Evolutionary conservation across 1,140 invertebrate genomes (phyloP), one percentile per base, ranked within the genome.

Genomic region (Leptinotarsa undecemlineata): DNA sequence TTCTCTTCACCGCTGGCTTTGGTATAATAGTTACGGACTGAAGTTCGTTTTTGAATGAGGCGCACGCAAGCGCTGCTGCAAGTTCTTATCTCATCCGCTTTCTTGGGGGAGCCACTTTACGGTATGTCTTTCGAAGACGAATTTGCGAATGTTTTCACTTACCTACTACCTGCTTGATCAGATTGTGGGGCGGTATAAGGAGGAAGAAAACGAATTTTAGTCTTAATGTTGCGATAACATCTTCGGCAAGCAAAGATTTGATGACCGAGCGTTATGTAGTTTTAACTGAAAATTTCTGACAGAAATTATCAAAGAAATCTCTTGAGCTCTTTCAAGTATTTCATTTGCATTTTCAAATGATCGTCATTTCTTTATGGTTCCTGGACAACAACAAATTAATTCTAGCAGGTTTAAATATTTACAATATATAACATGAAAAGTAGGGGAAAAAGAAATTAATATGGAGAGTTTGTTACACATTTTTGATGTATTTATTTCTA

Each of bases 1-100:
- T 72, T 71, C 73, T 72, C 33, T 26, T 72, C 57, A 48, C 48
- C 72, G 76, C 72, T 73, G 68, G 80, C 80, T 81, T 79, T 79
- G 71, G 81, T 82, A 79, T 81, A 80, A 80, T 81, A 82, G 74
- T 62, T 4, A 69, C n/a, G 57, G 48, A 77, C 74, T 71, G 69
- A 74, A 76, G 72, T 74, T 70, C 68, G 23, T 48, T 5, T 48
- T 48, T 19, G 48, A 70, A 23, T 11, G 57, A 21, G 23, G 23
- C 67, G 68, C 15, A 76, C 81, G 81, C 81, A 81, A 77, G 79
- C 80, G 80, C 76, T 66, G 14, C 60, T 13, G 14, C 77, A 77
- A 76, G 81, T 79, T 64, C 17, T 13, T 2, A 4, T 23, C 57
- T 33, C 26, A 57, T 73, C 76, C 71, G 21, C 48, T 11, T 17